Percentiles rank a stretch among this genome's conserved stretches.
These are phyloP conservation scores for Cynopterus brachyotis DNA, from an alignment of 2,113 vertebrate genomes.

Conservation along the genomic window DNA sequence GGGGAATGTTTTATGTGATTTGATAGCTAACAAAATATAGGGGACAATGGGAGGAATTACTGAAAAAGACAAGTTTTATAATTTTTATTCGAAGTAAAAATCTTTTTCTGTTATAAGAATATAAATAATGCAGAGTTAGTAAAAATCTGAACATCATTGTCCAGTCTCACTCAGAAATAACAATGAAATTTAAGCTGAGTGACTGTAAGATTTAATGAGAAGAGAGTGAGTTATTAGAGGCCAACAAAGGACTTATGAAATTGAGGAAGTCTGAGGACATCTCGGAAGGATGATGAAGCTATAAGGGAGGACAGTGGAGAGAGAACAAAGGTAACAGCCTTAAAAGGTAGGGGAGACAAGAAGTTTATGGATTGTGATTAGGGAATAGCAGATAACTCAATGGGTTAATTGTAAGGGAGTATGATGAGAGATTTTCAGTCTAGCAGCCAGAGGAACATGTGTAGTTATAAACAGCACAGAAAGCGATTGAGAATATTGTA, in stretches of 20 bases:
- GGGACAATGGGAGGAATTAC: neutral
- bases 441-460: neutral
- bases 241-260: neutral
- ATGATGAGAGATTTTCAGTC: neutral
- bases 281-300: neutral
- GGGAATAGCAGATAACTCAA: neutral
- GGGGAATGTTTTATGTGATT: neutral
- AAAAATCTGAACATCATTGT: neutral
- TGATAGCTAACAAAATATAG: neutral
- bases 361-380: neutral
- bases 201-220: neutral
- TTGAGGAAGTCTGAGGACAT: neutral
- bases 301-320: neutral
- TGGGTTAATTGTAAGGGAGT: neutral
- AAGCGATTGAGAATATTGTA: neutral
- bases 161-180: neutral
- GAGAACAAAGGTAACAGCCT: neutral
- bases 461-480: neutral
- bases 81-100: neutral
- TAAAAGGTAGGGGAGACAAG: neutral
- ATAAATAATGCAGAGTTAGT: neutral
- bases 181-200: neutral
- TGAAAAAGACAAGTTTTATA: neutral
- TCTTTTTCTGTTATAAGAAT: neutral
- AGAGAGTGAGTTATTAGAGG: neutral